These are phyloP conservation scores for Microtus oregoni DNA, from an alignment of 2,113 vertebrate genomes.

Conservation along the genomic window DNA sequence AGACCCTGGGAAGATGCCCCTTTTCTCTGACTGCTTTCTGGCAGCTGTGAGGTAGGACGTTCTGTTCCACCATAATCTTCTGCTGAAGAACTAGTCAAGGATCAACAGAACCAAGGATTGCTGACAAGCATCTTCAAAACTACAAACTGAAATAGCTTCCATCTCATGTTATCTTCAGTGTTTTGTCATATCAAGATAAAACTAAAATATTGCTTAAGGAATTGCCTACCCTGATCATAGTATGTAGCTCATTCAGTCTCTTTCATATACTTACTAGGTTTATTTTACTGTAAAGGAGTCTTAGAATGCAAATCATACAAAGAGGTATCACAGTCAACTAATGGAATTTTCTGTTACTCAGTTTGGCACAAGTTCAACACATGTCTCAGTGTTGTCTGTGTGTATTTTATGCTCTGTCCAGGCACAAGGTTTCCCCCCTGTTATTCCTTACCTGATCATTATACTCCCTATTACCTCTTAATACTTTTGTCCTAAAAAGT, in stretches of 20 bases:
- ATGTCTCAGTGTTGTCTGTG: accelerated
- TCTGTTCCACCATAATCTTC: background rate
- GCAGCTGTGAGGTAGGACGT: background rate
- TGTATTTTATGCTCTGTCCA: background rate
- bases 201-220: background rate
- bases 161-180: background rate
- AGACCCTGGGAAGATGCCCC: background rate
- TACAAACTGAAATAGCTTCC: background rate
- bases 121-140: too few relatives aligned
- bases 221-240: background rate
- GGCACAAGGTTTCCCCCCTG: accelerated
- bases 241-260: background rate
- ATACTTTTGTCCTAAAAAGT: background rate
- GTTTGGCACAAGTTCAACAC: background rate
- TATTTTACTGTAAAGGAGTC: background rate
- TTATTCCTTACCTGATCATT: background rate
- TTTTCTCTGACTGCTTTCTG: background rate
- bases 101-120: background rate
- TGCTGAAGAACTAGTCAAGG: background rate
- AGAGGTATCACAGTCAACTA: background rate
- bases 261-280: background rate
- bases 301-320: background rate
- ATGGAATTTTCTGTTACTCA: background rate
- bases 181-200: background rate
- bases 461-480: background rate